phyloP scores from a whole-genome alignment of 2,113 vertebrate genomes.

The Parus major region DNA sequence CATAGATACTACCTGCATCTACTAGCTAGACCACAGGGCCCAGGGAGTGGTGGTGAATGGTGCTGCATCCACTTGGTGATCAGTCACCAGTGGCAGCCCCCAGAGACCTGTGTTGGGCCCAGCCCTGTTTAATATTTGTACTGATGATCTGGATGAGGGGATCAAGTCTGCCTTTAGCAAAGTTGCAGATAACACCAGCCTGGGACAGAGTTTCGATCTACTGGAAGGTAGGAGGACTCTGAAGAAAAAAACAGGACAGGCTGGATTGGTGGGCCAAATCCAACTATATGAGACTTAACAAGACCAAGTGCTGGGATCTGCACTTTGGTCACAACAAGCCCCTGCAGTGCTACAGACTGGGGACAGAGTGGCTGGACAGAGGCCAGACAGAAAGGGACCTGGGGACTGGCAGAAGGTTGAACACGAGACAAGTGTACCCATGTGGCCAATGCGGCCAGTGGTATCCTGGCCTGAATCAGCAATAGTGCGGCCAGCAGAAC shows the following conservation, averaged over 20 bases:
- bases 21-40: fast-evolving
- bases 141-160: too few relatives aligned
- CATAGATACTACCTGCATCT: too few relatives aligned
- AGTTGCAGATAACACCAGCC: not conserved
- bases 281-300: not conserved
- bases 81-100: not conserved
- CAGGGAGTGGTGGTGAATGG: not conserved
- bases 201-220: not conserved
- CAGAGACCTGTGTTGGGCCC: not conserved
- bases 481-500: not conserved
- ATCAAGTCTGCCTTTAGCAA: not conserved
- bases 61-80: not conserved
- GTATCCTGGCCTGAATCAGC: not conserved
- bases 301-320: too few relatives aligned
- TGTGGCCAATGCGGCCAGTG: not conserved
- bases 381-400: not conserved
- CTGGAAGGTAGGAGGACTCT: not conserved
- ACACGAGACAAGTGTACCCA: fast-evolving
- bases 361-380: not conserved
- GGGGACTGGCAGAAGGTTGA: fast-evolving
- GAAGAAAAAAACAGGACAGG: not conserved
- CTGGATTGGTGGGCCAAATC: not conserved
- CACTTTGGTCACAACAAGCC: not conserved
- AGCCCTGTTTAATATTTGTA: not conserved
- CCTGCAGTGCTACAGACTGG: not conserved